Percentiles rank a stretch among this genome's conserved stretches.
These are phyloP conservation scores for Camelus bactrianus DNA, from an alignment of 2,113 vertebrate genomes.

Conservation along the genomic window DNA sequence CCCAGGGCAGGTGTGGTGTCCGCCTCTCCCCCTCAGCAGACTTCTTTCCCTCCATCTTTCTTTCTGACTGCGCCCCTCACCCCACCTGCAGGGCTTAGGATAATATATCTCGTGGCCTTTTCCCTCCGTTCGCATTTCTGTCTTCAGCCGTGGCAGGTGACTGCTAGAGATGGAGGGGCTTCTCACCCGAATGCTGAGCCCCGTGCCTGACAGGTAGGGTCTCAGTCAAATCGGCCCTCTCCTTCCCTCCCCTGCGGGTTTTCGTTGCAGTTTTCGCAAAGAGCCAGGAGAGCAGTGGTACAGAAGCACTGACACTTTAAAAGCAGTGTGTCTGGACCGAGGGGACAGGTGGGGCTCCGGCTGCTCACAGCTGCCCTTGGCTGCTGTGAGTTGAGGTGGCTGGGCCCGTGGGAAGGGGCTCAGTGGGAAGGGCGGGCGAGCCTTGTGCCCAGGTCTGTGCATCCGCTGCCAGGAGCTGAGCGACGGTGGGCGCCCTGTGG, in stretches of 20 bases:
- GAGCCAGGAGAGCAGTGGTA: background rate
- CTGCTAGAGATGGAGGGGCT: background rate
- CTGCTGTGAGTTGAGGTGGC: background rate
- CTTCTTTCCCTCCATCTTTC: background rate
- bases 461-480: background rate
- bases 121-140: background rate
- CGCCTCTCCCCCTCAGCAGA: too few relatives aligned
- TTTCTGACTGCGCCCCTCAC: background rate
- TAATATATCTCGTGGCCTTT: background rate
- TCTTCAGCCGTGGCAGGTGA: background rate
- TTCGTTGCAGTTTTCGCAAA: background rate
- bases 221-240: background rate
- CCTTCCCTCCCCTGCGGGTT: background rate
- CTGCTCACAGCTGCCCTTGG: background rate
- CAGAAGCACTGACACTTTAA: background rate
- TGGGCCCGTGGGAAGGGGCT: background rate
- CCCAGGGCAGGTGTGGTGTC: too few relatives aligned
- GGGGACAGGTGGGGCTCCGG: background rate
- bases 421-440: background rate
- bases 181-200: background rate
- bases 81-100: background rate
- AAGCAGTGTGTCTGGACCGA: accelerated
- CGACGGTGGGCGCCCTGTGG: background rate
- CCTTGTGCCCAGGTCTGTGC: background rate
- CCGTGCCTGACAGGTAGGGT: background rate